Base-by-base conservation (phyloP, 1,140 invertebrate genomes). In the Zaprionus taronus region DNA sequence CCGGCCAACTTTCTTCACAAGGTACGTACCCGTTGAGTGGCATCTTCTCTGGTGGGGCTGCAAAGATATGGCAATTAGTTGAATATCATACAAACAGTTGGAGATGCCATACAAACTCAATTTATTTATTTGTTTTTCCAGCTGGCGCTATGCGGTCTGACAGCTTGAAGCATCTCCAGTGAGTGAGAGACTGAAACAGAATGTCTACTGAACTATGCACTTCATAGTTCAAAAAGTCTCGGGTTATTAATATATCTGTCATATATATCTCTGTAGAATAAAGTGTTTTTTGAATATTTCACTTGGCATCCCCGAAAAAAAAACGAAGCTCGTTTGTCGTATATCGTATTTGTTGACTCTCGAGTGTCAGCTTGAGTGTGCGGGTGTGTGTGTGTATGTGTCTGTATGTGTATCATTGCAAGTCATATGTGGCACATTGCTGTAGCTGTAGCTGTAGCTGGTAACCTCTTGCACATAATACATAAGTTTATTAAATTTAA, bases 401-500 rank as follows among this genome's bases (percentile, higher is more conserved):
- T 69, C 68, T 81, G 66, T 70, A 71, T 83, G 62, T 79, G 66
- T 89, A 78, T 87, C 72, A 85, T 85, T 81, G 67, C 79, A 81
- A 79, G 83, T 86, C 79, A 65, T 75, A 72, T 81, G 49, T 71
- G 71, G 61, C 76, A 71, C 78, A 70, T 80, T 80, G 79, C n/a
- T n/a, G n/a, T n/a, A 20, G 20, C 71, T 67, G 51, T 82, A 17
- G 41, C n/a, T n/a, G n/a, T 47, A 85, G 85, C 85, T 89, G 84
- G 85, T 89, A 89, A 91, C 81, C 81, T 91, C 81, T 91, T 91
- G 82, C 79, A 85, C 86, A 90, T 91, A 87, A 90, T 91, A 90
- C 86, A 90, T 86, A 90, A 85, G 86, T 90, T 91, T 91, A 91
- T 91, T 92, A 91, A 91, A 91, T 91, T 92, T 91, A 91, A 91